Evolutionary conservation across 2,797 vertebrate genomes (phyloP), one percentile per base, ranked within the genome.

Genomic region (Spinibarbus caldwelli): DNA sequence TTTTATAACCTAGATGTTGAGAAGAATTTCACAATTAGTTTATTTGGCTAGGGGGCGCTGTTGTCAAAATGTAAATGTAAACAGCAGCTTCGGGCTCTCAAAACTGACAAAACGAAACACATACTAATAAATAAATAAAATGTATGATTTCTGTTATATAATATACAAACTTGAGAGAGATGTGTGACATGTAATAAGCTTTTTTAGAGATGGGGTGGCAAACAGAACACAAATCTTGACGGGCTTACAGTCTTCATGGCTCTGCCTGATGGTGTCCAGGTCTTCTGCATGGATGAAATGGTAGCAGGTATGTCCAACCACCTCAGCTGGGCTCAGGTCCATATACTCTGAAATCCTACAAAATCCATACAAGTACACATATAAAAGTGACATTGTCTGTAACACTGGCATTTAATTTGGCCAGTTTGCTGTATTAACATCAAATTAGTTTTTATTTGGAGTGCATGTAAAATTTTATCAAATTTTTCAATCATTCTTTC

Each of bases 221-320:
- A 29, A 62, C 8, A 64, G 23, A 57, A 8, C 43, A 76, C 26
- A 80, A 72, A 75, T 47, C n/a, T 66, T 45, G 43, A 31, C 49
- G 49, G 29, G 89, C 95, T 95, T 91, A 98, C 97, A 91, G 91
- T 97, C 97, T 92, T 97, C 93, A 8, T 98, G 97, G 91, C 96
- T 97, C 86, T 96, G 97, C 26, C 96, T 91, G 81, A 97, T 94
- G 81, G 94, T 95, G 47, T 96, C 96, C 82, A 96, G 93, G 6
- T 98, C 97, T 91, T 97, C 96, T 43, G 95, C 97, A 0, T 97
- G 92, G 84, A 96, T 93, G 82, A 97, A 98, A 89, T 95, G 95
- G 90, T 98, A 98, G 85, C 97, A 98, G 84, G 96, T 97, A 75
- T 96, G 96, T 76, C 97, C 97, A 80, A 97, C 96, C 21, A 98